A percentile compares a stretch with the other conserved stretches of the same genome.
Conservation (phyloP, 2,888 invertebrate genomes). For the Augiades crinisus region DNA sequence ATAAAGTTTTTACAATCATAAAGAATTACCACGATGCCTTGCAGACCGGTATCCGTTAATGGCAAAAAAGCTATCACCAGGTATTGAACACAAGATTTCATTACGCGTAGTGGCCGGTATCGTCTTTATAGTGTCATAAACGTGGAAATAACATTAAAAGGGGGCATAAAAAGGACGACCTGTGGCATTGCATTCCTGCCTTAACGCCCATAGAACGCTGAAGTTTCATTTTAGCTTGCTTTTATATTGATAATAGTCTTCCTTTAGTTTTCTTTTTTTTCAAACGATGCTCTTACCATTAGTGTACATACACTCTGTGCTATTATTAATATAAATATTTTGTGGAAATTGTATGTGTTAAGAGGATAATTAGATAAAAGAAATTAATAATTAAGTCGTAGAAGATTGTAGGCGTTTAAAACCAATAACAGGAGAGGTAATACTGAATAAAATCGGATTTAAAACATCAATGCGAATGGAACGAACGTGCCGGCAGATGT, state of each 20-base stretch:
- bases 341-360: too few species aligned
- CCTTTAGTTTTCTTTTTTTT: conserved; percentile 30
- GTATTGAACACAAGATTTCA: conserved; percentile 79
- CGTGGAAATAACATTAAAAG: conserved; percentile 76
- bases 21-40: background rate
- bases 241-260: conserved; percentile 40
- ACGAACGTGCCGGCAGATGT: conserved; percentile 2
- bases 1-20: conserved; percentile 6
- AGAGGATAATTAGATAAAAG: too few species aligned
- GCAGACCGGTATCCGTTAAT: conserved; percentile 29
- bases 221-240: conserved; percentile 47
- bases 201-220: conserved; percentile 48
- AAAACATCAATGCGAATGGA: conserved; percentile 1
- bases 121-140: conserved; percentile 80
- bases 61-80: conserved; percentile 47
- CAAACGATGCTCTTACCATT: conserved; percentile 4
- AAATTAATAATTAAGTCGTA: too few species aligned
- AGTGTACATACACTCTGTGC: too few species aligned
- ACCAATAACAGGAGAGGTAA: background rate
- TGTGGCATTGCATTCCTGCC: conserved; percentile 72
- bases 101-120: conserved; percentile 79
- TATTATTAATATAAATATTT: too few species aligned
- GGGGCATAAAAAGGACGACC: conserved; percentile 75
- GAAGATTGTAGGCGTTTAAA: too few species aligned
- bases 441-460: background rate